These are phyloP conservation scores for Druceiella hillmani DNA, from an alignment of 2,888 invertebrate genomes.

Conservation along the genomic window DNA sequence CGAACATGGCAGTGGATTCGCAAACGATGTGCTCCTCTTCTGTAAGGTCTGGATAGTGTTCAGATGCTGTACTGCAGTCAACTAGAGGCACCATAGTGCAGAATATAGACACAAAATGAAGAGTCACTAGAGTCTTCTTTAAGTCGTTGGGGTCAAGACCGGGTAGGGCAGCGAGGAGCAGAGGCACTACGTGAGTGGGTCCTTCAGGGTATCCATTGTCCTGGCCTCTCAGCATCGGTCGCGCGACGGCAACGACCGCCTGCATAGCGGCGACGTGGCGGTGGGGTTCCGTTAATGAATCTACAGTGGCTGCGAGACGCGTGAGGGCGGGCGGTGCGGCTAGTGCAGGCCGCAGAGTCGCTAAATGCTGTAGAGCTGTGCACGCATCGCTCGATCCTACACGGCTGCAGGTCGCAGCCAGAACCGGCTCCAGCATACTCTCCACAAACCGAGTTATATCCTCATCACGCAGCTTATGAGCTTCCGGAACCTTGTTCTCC, in stretches of 20 bases:
- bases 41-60: constrained; percentile 61
- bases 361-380: constrained; percentile 67
- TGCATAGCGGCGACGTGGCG: constrained; percentile 68
- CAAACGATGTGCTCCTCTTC: constrained; percentile 73
- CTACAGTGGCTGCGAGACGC: constrained; percentile 71
- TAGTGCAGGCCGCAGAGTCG: constrained; percentile 72
- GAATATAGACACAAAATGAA: constrained; percentile 74
- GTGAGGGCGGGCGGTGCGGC: constrained; percentile 82
- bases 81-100: constrained; percentile 75
- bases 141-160: constrained; percentile 89
- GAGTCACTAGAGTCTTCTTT: constrained; percentile 66
- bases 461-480: constrained; percentile 67
- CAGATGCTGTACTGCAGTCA: constrained; percentile 75
- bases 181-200: constrained; percentile 72
- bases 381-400: constrained; percentile 58
- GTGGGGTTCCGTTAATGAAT: constrained; percentile 86
- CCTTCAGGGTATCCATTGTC: constrained; percentile 64
- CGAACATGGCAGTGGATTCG: constrained; percentile 78
- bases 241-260: constrained; percentile 63
- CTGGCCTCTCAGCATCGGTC: constrained; percentile 55
- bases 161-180: constrained; percentile 75
- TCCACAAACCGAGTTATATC: constrained; percentile 79
- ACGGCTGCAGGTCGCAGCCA: constrained; percentile 76
- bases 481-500: constrained; percentile 63
- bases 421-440: constrained; percentile 65